Percentiles rank a stretch among this genome's conserved stretches.
These are phyloP conservation scores for Cremastinae sp. DNA, from an alignment of 2,888 invertebrate genomes.

Conservation along the genomic window DNA sequence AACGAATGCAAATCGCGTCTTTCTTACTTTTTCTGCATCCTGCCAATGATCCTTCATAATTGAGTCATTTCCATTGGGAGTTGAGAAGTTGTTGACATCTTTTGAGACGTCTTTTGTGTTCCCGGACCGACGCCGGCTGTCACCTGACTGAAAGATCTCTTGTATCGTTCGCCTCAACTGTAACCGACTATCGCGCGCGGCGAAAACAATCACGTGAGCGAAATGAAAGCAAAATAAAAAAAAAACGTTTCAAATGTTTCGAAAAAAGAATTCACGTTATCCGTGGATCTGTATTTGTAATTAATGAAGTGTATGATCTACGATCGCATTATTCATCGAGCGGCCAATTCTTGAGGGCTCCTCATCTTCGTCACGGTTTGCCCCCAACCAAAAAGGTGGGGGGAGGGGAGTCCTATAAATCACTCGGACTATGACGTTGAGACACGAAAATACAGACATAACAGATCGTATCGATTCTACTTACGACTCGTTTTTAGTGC, in stretches of 20 bases:
- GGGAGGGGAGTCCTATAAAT: too few species aligned
- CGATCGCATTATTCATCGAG: conserved; percentile 36
- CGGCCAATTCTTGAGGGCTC: background rate
- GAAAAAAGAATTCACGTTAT: conserved; percentile 65
- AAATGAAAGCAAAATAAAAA: background rate
- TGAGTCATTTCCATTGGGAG: conserved; percentile 78
- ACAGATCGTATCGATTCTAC: too few species aligned
- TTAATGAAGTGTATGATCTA: conserved; percentile 68
- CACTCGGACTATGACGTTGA: too few species aligned
- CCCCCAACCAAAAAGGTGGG: too few species aligned
- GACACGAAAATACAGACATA: too few species aligned
- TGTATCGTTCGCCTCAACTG: conserved; percentile 40
- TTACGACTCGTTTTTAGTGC: too few species aligned
- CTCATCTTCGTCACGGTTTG: too few species aligned
- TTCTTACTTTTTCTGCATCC: too few species aligned
- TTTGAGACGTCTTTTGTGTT: conserved; percentile 55
- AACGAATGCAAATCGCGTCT: too few species aligned
- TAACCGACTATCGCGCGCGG: conserved; percentile 5
- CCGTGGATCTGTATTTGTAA: conserved; percentile 66
- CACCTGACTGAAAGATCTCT: conserved; percentile 39
- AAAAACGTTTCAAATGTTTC: background rate
- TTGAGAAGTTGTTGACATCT: conserved; percentile 72
- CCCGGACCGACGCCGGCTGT: conserved; percentile 36
- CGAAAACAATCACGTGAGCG: conserved; percentile 25
- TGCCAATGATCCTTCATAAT: conserved; percentile 76